Evolutionary conservation across 2,888 invertebrate genomes (phyloP), one percentile per base, ranked within the genome.

Genomic region (Cinara cedri): DNA sequence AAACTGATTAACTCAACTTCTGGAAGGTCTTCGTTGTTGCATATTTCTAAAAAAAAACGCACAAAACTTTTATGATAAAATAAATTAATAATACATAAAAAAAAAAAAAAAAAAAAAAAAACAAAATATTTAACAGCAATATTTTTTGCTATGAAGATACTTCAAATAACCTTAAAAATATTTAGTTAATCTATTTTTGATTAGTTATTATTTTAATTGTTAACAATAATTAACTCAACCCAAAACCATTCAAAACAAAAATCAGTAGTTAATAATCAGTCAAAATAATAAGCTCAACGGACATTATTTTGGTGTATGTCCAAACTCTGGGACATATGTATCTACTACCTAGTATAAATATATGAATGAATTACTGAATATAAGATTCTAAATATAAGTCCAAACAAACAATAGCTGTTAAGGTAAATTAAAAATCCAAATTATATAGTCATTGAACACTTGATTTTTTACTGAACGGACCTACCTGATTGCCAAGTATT

Each of bases 1-100:
- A 97, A 89, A 87, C 96, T 96, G 87, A 97, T 93, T 85, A 97
- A 95, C 88, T 97, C 97, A 85, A 97, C 96, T 89, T 97, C 97
- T 82, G 96, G 94, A 87, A 96, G 90, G 87, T 95, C 92, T 86
- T 92, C 95, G 87, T 92, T 92, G 88, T 93, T 94, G 90, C 95
- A 96, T 88, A 97, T 90, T 88, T 96, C 96, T 96, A 90, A 82
- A 88, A 89, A 84, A 71, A 76, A 76, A 81, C 51, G 26, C 71
- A 34, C 54, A 54, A 72, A 88, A 24, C 9, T 26, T 34, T 3
- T 34, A 34, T 34, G 3, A 34, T 6, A 34, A 34, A 46, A 8
- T 34, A 60, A 70, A 34, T 51, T 0, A 19, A 65, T 3, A 75
- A 44, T 54, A 44, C 13, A 51, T 51, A 14, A 19, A 34, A 44